These are phyloP conservation scores for Acleris holmiana DNA, from an alignment of 2,888 invertebrate genomes.

Conservation along the genomic window DNA sequence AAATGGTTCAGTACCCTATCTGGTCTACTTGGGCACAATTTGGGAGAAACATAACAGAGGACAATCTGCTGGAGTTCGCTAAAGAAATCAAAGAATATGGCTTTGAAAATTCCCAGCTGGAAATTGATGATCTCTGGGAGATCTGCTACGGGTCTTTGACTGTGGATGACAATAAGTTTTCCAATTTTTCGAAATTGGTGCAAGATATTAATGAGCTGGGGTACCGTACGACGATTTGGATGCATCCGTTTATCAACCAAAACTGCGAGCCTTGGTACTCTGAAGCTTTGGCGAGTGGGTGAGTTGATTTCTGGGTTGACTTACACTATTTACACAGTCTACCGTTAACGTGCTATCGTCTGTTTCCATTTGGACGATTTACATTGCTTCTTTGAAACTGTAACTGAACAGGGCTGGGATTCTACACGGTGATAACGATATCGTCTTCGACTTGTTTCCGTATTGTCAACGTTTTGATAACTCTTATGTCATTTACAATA, in stretches of 20 bases:
- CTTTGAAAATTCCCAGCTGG: slow-evolving; percentile 89
- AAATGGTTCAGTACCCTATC: slow-evolving; percentile 91
- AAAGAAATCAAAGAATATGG: slow-evolving; percentile 85
- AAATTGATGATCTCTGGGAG: slow-evolving; percentile 96
- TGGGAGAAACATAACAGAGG: slow-evolving; percentile 85
- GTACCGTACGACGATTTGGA: slow-evolving; percentile 92
- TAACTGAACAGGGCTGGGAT: no score
- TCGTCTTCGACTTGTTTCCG: no score
- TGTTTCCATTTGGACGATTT: no score
- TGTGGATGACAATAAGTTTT: slow-evolving; percentile 89
- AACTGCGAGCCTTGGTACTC: slow-evolving; percentile 86
- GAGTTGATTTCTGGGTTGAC: slow-evolving; percentile 65
- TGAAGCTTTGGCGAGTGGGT: slow-evolving; percentile 83
- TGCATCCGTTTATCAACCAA: slow-evolving; percentile 93
- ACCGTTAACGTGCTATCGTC: no score
- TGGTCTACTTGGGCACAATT: slow-evolving; percentile 96
- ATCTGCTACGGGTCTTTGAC: slow-evolving; percentile 91
- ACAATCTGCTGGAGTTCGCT: slow-evolving; percentile 86
- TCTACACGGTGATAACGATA: no score
- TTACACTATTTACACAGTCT: neutral
- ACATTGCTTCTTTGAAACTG: no score
- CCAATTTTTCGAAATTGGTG: slow-evolving; percentile 86
- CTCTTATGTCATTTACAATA: no score
- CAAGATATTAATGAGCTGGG: slow-evolving; percentile 85
- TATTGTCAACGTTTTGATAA: no score